A percentile compares a stretch with the other conserved stretches of the same genome.
Evolutionary conservation across 2,113 vertebrate species (phyloP).

Genomic region (Cynoglossus semilaevis): DNA sequence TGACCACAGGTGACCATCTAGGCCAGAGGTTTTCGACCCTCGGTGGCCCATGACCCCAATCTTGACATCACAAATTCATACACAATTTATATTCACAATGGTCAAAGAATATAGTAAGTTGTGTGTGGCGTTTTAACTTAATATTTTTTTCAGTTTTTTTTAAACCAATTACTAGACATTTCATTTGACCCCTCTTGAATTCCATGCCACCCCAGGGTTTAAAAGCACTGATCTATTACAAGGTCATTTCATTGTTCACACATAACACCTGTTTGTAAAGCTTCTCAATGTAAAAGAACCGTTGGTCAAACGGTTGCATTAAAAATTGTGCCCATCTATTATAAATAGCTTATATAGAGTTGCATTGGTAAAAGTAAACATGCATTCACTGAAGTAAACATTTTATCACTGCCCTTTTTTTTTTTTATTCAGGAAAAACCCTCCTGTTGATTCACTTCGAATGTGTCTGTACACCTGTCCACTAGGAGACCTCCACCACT

Average conservation of each 20-base stretch:
- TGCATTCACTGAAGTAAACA: constrained; percentile 66
- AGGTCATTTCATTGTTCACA: constrained; percentile 29
- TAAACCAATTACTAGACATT: too few species aligned
- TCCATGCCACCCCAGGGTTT: too few species aligned
- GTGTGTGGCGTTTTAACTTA: too few species aligned
- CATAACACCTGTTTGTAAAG: constrained; percentile 43
- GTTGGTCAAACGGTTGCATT: neutral
- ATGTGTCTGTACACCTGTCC: constrained; percentile 54
- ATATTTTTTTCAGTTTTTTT: too few species aligned
- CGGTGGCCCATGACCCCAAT: too few species aligned
- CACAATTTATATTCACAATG: too few species aligned
- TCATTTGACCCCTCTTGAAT: too few species aligned
- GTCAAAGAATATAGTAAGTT: too few species aligned
- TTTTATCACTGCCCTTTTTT: constrained; percentile 42
- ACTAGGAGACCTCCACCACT: neutral
- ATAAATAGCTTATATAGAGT: constrained; percentile 53
- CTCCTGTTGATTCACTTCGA: constrained; percentile 25
- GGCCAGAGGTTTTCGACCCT: too few species aligned
- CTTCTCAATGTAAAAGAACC: constrained; percentile 29
- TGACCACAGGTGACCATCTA: too few species aligned
- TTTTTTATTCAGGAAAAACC: constrained; percentile 41
- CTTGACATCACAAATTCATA: too few species aligned
- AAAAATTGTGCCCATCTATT: constrained; percentile 18
- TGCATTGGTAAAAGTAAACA: constrained; percentile 57
- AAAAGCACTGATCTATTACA: too few species aligned